Conservation (phyloP, 2,113 vertebrate genomes). For the Rhinolophus sinicus region DNA sequence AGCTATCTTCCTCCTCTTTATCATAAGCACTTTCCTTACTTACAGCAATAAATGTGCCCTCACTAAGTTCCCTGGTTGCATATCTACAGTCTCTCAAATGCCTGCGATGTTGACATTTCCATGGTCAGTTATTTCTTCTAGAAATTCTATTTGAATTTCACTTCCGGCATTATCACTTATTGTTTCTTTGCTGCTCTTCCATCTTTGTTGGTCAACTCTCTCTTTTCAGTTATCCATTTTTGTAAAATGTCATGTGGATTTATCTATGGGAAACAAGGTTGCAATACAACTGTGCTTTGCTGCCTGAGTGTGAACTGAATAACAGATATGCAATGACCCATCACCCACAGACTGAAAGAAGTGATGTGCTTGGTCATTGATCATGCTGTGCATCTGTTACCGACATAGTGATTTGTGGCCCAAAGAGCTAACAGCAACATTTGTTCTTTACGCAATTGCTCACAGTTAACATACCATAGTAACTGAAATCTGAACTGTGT, state of each 20-base stretch:
- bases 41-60: not conserved
- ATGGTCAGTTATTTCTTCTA: not conserved
- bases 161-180: not conserved
- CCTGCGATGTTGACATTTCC: not conserved
- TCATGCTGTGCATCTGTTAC: not conserved
- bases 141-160: not conserved
- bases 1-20: not conserved
- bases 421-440: not conserved
- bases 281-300: not conserved
- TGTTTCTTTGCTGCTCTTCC: not conserved
- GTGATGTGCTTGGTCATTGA: not conserved
- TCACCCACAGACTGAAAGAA: not conserved
- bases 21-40: not conserved
- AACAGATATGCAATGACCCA: not conserved
- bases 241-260: not conserved
- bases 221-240: not conserved
- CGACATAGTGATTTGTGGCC: not conserved
- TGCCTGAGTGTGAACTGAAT: not conserved
- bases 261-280: not conserved
- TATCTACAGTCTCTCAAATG: not conserved
- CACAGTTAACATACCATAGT: not conserved
- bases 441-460: not conserved
- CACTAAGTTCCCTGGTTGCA: not conserved
- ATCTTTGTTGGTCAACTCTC: not conserved
- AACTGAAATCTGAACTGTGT: not conserved